Base-by-base conservation (phyloP, 2,797 vertebrate genomes). In the Schizopygopsis pylzovi region DNA sequence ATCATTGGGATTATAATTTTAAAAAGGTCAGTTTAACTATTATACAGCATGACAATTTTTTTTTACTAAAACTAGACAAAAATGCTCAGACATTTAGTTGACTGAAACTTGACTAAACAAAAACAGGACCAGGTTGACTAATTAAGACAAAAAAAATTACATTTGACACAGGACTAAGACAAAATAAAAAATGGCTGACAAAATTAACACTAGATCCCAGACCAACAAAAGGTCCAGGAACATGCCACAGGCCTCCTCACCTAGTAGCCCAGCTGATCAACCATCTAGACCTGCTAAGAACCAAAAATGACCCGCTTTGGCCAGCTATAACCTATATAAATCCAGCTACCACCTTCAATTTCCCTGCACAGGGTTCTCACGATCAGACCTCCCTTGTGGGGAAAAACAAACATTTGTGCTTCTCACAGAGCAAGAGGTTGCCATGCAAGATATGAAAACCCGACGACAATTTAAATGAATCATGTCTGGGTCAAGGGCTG, bases 391-490 rank as follows among this genome's bases (percentile, higher is more conserved):
- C 70, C 41, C 28, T 84, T 82, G 78, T 89, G 82, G 1, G 54
- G 13, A 83, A 82, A 72, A 79, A 89, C 54, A 87, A 94, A 95
- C 93, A 94, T 94, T 93, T 94, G 87, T 91, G 89, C 90, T 91
- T 71, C 81, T 76, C 73, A 80, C 20, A 77, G 61, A 92, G 91
- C 86, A 85, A 90, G 81, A 68, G 5, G 80, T 82, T 80, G 79
- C 81, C 88, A 89, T 92, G 89, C 91, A 88, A 91, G 89, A 88
- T 77, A 87, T 81, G 25, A 84, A 85, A 71, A 82, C 79, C 86
- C 89, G 90, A 75, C 59, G 81, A 92, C 87, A 88, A 90, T 89
- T 87, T 2, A 85, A 81, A 82, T 87, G 89, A 88, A 91, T 93
- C 72, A 87, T 88, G 85, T 83, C 86, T 81, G 88, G 75, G 86